These are phyloP conservation scores for Hydrozoanthus gracilis DNA, from an alignment of 92 coral and sea anemone species.

Conservation along the genomic window DNA sequence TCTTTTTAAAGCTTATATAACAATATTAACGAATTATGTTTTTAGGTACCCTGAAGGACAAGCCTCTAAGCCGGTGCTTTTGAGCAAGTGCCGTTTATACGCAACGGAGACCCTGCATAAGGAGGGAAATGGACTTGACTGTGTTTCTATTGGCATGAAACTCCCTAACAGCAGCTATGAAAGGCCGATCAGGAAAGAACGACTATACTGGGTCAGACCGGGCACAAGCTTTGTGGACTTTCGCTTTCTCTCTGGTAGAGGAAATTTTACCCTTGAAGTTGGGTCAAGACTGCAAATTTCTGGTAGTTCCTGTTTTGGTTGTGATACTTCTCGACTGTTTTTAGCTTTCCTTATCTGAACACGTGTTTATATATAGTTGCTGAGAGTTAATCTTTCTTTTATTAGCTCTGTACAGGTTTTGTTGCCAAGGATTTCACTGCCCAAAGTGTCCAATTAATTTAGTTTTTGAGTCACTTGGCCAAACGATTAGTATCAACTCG, in stretches of 20 bases:
- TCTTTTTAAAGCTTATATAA: too few relatives aligned
- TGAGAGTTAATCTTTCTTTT: not conserved
- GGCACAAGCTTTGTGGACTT: conserved; percentile 43
- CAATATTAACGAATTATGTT: not conserved
- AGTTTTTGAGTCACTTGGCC: conserved; percentile 47
- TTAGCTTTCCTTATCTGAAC: too few relatives aligned
- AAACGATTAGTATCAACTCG: conserved; percentile 55
- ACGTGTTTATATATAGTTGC: too few relatives aligned
- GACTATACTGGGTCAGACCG: conserved; percentile 78
- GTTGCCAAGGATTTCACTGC: conserved; percentile 74
- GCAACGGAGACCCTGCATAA: conserved; percentile 64
- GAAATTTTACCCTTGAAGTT: conserved; percentile 13
- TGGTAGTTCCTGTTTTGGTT: not conserved
- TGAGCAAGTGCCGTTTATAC: conserved; percentile 72
- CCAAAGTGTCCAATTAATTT: conserved; percentile 51
- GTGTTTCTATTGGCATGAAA: conserved; percentile 79
- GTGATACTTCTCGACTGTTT: not conserved
- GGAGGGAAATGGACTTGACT: conserved; percentile 52
- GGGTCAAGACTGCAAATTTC: conserved; percentile 29
- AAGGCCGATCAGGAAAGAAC: conserved; percentile 56
- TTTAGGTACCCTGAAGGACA: conserved; percentile 44
- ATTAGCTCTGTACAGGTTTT: conserved; percentile 44
- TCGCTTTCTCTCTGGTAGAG: not conserved
- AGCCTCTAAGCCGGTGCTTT: conserved; percentile 56
- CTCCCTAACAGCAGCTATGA: conserved; percentile 77